Conservation (phyloP, 2,113 vertebrate genomes). For the Saimiri boliviensis region DNA sequence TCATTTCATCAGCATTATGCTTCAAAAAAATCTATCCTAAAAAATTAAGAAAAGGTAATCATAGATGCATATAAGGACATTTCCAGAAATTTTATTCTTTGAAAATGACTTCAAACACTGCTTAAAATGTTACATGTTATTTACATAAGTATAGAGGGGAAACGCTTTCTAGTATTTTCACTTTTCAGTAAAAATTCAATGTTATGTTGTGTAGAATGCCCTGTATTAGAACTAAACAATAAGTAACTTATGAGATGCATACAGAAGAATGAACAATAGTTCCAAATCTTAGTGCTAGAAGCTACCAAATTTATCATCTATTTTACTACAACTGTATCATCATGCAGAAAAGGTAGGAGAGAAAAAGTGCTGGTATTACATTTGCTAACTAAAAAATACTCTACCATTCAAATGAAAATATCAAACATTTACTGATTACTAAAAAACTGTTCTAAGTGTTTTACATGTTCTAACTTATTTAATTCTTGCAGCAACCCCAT, state of each 20-base stretch:
- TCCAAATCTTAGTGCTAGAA: neutral
- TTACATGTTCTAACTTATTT: neutral
- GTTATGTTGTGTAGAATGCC: neutral
- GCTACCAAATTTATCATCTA: neutral
- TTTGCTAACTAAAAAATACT: neutral
- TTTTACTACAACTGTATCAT: neutral
- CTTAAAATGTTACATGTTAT: too few species aligned
- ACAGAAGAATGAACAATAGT: neutral
- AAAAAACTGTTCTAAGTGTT: neutral
- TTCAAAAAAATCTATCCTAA: neutral
- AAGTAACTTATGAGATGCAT: neutral
- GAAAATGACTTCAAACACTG: neutral
- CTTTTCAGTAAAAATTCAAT: neutral
- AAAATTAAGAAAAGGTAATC: neutral
- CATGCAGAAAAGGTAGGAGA: neutral
- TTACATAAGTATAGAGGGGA: neutral
- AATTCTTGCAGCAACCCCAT: neutral
- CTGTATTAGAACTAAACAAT: neutral
- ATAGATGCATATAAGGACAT: neutral
- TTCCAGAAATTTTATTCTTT: neutral
- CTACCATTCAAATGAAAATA: neutral
- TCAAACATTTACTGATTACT: neutral
- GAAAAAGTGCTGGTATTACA: neutral
- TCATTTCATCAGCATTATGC: neutral
- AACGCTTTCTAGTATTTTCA: neutral